A percentile compares a stretch with the other conserved stretches of the same genome.
These are phyloP conservation scores for Streblospio benedicti DNA, from an alignment of 1,140 invertebrate genomes.

Conservation along the genomic window DNA sequence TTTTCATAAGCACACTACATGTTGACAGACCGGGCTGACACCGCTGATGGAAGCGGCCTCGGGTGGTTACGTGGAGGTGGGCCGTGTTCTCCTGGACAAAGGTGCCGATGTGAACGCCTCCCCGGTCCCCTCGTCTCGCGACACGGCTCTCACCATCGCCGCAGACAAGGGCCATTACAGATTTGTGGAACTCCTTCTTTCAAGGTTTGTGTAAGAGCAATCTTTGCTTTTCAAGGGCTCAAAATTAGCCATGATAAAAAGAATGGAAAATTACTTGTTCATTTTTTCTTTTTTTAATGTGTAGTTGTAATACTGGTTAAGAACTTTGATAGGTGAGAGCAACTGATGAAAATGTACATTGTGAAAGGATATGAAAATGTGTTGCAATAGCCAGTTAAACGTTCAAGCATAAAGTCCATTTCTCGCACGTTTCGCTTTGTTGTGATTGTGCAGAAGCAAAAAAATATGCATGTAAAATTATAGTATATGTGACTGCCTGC, in stretches of 20 bases:
- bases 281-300: not conserved
- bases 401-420: too few species aligned
- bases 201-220: slow-evolving; percentile 29
- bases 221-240: not conserved
- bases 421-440: too few species aligned
- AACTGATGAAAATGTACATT: too few species aligned
- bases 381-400: too few species aligned
- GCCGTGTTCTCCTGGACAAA: slow-evolving; percentile 86
- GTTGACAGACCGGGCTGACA: slow-evolving; percentile 79
- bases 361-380: too few species aligned
- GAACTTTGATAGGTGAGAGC: too few species aligned
- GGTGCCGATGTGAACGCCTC: slow-evolving; percentile 97
- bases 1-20: too few species aligned
- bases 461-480: too few species aligned
- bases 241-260: slow-evolving; percentile 7
- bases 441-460: too few species aligned
- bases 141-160: slow-evolving; percentile 97
- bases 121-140: slow-evolving; percentile 91
- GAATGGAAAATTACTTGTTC: not conserved
- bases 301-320: not conserved
- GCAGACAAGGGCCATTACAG: slow-evolving; percentile 97
- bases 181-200: slow-evolving; percentile 76
- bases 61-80: slow-evolving; percentile 97
- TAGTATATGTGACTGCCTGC: too few species aligned
- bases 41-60: slow-evolving; percentile 99